Percentiles rank a stretch among this genome's conserved stretches.
Conservation (phyloP, 2,888 invertebrate species). For the Ellobium chinense region DNA sequence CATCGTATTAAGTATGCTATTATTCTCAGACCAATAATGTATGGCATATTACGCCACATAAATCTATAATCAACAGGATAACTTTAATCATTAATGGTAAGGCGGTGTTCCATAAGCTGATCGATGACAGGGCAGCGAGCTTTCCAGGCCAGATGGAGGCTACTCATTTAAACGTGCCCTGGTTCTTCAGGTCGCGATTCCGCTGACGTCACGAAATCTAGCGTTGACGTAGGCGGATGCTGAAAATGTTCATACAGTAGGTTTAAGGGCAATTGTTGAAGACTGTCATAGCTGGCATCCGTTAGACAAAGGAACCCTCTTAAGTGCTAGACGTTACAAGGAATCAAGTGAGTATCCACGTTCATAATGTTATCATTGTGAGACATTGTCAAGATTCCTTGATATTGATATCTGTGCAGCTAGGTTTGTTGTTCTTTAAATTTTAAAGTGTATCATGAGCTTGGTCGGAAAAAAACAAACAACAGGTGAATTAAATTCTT, state of each 20-base stretch:
- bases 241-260: not conserved
- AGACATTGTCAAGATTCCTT: no score
- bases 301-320: not conserved
- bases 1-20: no score
- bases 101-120: not conserved
- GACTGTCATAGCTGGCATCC: not conserved
- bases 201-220: slow-evolving; percentile 1
- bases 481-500: no score
- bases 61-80: no score
- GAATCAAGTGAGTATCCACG: not conserved
- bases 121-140: not conserved
- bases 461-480: no score
- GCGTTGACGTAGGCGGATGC: slow-evolving; percentile 8
- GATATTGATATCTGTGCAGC: no score
- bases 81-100: no score
- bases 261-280: not conserved
- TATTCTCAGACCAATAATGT: no score
- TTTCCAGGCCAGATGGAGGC: not conserved
- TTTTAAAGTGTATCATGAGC: no score
- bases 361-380: no score
- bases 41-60: no score
- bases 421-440: no score
- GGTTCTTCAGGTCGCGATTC: not conserved
- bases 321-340: not conserved
- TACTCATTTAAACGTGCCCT: not conserved